Evolutionary conservation across 2,113 vertebrate species (phyloP), one percentile per base, ranked within the genome.

Genomic region (Pavo muticus): DNA sequence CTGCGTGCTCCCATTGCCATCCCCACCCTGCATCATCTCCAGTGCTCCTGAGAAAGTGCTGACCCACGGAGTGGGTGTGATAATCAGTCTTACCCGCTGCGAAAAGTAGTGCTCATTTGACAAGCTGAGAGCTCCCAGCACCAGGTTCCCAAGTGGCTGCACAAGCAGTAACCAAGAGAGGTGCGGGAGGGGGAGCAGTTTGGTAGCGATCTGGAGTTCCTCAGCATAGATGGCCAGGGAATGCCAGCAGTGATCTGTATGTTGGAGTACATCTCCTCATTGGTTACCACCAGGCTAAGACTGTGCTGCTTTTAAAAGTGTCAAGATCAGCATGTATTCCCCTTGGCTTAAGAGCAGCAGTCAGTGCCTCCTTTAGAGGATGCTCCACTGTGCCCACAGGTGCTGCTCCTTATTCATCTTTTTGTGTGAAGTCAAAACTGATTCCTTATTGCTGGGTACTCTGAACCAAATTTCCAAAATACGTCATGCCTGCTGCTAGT

Each of bases 1-100:
- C 19, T 54, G 6, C 3, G 8, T 8, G 0, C 48, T 50, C 27
- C 40, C 30, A 23, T 60, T 6, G 1, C 56, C 44, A 6, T 50
- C 37, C 44, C n/a, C 20, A 6, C 23, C 27, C 13, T 24, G 9
- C n/a, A 3, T 72, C 25, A 4, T 52, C 56, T 40, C n/a, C 35
- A 20, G 24, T 4, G 9, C n/a, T 65, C 64, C 70, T 15, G 10
- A 30, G 40, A 47, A 57, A 30, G 63, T 21, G 14, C 29, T 76
- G 81, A 24, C n/a, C 39, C 3, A 0, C 9, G 13, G 3, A 68
- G 30, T 4, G 7, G 35, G 24, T 10, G 15, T 23, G 10, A n/a
- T 54, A 48, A 48, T 54, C 15, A 21, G 30, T 57, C 25, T n/a
- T 10, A 20, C 17, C n/a, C 37, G 8, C 12, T 11, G 40, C 70